Conservation (phyloP, 2,888 invertebrate species). For the Mimumesa dahlbomi region DNA sequence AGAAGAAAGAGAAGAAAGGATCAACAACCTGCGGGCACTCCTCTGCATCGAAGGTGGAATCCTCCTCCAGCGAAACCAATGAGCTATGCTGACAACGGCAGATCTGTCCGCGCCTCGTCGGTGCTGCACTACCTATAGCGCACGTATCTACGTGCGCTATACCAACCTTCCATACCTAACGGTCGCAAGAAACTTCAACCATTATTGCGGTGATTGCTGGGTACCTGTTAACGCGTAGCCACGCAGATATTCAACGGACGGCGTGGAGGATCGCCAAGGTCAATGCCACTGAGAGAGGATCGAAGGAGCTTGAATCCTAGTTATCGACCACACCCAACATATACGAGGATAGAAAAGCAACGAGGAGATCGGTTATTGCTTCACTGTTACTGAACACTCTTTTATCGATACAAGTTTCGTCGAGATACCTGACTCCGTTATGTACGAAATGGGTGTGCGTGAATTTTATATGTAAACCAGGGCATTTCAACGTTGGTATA, state of each 20-base stretch:
- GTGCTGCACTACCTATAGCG: slow-evolving; percentile 21
- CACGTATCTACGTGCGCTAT: too few species aligned
- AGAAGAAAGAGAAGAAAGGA: slow-evolving; percentile 68
- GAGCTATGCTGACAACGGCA: slow-evolving; percentile 64
- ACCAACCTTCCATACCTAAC: slow-evolving; percentile 68
- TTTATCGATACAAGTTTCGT: too few species aligned
- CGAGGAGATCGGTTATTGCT: slow-evolving; percentile 6
- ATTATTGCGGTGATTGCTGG: slow-evolving; percentile 67
- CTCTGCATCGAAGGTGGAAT: slow-evolving; percentile 61
- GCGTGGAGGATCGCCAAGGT: slow-evolving; percentile 67
- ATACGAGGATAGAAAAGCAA: background rate
- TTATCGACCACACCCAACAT: slow-evolving; percentile 60
- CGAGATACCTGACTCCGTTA: too few species aligned
- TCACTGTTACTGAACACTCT: background rate
- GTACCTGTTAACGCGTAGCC: slow-evolving; percentile 68
- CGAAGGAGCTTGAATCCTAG: slow-evolving; percentile 53
- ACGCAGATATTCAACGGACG: slow-evolving; percentile 55
- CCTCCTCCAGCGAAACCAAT: slow-evolving; percentile 59
- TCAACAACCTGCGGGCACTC: slow-evolving; percentile 75
- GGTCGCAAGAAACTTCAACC: slow-evolving; percentile 66
- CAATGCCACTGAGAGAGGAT: slow-evolving; percentile 66
- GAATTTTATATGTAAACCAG: too few species aligned
- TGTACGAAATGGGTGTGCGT: too few species aligned
- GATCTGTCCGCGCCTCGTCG: slow-evolving; percentile 61
- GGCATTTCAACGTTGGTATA: too few species aligned